Conservation (phyloP, 2,113 vertebrate species). For the Sceloporus tristichus region DNA sequence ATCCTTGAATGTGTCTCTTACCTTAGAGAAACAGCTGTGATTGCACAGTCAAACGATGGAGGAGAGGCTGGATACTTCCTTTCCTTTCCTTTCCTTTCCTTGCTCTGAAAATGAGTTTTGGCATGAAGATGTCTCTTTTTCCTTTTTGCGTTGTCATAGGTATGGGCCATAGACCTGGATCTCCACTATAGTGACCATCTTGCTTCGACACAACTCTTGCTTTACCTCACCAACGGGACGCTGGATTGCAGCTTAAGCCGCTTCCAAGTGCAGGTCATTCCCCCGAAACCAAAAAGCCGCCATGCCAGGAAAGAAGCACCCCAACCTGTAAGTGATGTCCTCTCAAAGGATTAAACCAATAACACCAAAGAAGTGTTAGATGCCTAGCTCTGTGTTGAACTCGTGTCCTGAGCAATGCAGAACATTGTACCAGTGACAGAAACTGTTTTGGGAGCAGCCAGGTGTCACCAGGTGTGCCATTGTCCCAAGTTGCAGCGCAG, state of each 20-base stretch:
- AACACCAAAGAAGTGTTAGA: not conserved
- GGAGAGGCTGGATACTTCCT: not conserved
- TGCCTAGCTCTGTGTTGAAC: not conserved
- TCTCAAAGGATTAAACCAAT: not conserved
- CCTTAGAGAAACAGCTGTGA: not conserved
- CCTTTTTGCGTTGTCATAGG: slow-evolving; percentile 67
- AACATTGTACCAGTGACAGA: not conserved
- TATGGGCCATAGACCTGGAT: slow-evolving; percentile 91
- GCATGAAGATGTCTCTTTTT: not conserved
- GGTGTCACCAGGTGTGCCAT: not conserved
- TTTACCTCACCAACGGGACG: slow-evolving; percentile 85
- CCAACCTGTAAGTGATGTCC: slow-evolving; percentile 53
- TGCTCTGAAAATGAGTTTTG: too few relatives aligned
- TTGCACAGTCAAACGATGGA: not conserved
- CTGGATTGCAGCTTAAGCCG: slow-evolving; percentile 78
- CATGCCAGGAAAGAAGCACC: fast-evolving
- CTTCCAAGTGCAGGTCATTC: slow-evolving; percentile 73
- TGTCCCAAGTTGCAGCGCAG: too few relatives aligned
- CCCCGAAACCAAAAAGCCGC: slow-evolving; percentile 47
- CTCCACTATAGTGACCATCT: slow-evolving; percentile 92
- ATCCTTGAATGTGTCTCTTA: not conserved
- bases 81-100: not conserved
- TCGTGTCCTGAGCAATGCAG: not conserved
- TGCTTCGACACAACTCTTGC: slow-evolving; percentile 88
- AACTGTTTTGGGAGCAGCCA: not conserved